Conservation (phyloP, 2,888 invertebrate genomes). For the Dicranocentrus wangi region DNA sequence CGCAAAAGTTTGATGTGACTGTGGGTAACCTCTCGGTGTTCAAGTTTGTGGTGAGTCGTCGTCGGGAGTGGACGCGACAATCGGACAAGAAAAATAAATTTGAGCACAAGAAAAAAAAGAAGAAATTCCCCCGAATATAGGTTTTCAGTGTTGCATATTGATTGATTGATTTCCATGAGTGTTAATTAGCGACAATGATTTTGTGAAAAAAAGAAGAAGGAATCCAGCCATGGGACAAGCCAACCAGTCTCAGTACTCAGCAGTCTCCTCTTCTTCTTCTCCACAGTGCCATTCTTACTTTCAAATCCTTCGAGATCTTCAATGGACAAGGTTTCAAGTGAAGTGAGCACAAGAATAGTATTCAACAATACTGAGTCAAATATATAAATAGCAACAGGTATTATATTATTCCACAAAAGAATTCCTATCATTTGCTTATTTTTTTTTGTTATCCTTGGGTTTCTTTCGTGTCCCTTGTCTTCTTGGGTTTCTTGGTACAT, state of each 20-base stretch:
- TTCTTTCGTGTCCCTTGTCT: slow-evolving; percentile 14
- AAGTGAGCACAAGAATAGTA: slow-evolving; percentile 30
- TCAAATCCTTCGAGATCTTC: slow-evolving; percentile 29
- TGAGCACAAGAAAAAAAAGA: slow-evolving; percentile 12
- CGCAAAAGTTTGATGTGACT: neutral
- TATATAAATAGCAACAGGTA: slow-evolving; percentile 48
- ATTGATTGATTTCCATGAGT: slow-evolving; percentile 10
- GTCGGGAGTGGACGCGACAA: slow-evolving; percentile 44
- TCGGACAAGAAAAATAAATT: too few relatives aligned
- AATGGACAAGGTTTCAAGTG: slow-evolving; percentile 49
- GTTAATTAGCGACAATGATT: slow-evolving; percentile 47
- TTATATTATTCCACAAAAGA: neutral
- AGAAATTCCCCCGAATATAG: neutral
- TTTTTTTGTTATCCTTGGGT: slow-evolving; percentile 43
- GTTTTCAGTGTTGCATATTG: too few relatives aligned
- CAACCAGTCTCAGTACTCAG: slow-evolving; percentile 10
- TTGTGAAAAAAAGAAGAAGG: slow-evolving; percentile 24
- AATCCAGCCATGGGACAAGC: slow-evolving; percentile 56
- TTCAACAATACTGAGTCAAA: slow-evolving; percentile 22
- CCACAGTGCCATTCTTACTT: slow-evolving; percentile 46
- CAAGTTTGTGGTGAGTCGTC: slow-evolving; percentile 54
- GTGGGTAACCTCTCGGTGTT: slow-evolving; percentile 15
- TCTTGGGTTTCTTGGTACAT: neutral
- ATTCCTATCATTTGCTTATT: slow-evolving; percentile 19
- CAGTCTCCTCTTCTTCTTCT: too few relatives aligned